Conservation (phyloP, 2,888 invertebrate species). For the Drosophila pullipes region DNA sequence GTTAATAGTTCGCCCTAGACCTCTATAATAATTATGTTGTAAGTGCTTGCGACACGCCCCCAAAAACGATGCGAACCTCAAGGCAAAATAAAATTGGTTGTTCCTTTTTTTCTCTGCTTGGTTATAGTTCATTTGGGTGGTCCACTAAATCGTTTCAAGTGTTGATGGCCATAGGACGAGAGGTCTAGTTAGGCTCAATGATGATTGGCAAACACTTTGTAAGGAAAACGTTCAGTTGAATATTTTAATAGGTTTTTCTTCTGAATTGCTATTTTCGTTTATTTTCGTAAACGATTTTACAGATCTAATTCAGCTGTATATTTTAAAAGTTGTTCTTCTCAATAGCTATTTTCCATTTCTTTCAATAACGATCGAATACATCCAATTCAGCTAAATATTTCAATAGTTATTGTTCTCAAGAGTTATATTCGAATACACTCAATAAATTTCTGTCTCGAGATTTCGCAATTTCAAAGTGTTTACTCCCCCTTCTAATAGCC, state of each 20-base stretch:
- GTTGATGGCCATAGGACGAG: conserved; percentile 2
- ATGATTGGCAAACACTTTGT: conserved; percentile 14
- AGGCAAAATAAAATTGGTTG: neutral
- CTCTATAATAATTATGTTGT: conserved; percentile 71
- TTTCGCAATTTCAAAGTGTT: conserved; percentile 5
- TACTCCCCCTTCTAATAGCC: neutral
- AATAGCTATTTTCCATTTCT: neutral
- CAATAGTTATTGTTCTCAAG: neutral
- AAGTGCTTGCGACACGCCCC: conserved; percentile 64
- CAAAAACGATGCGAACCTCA: conserved; percentile 9
- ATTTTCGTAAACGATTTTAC: neutral
- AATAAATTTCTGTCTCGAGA: neutral
- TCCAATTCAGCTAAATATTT: neutral
- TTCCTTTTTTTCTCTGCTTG: conserved; percentile 3
- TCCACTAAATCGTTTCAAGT: conserved; percentile 45
- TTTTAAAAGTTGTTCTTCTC: neutral
- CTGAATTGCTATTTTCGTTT: neutral
- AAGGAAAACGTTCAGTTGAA: neutral
- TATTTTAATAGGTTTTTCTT: neutral
- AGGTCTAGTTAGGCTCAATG: neutral
- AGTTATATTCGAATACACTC: neutral
- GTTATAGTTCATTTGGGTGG: conserved; percentile 48
- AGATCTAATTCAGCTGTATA: neutral
- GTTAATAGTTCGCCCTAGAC: conserved; percentile 30
- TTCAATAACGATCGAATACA: neutral